Base-by-base conservation (phyloP, 2,113 vertebrate genomes). In the Piaya cayana region DNA sequence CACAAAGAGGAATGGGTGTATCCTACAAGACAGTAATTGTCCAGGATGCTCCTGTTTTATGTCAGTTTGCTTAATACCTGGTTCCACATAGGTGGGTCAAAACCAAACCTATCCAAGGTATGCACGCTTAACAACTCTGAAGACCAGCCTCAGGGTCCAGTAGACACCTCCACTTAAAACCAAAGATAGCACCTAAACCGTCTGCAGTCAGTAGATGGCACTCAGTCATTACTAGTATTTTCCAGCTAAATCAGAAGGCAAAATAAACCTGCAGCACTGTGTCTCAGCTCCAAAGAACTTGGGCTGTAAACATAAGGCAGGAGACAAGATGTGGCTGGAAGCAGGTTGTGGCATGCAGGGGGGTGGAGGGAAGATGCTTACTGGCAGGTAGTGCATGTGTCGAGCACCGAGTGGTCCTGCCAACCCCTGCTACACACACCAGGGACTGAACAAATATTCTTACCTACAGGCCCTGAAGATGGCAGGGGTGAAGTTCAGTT, bases 261-360 rank as follows among this genome's bases (percentile, higher is more conserved):
- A 36, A 43, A 20, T 19, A 47, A 71, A 63, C 18, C 37, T 2
- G 3, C 21, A 49, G 3, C 12, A 3, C 11, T 6, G 29, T 4
- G 36, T 29, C 42, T 65, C 5, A 0, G 32, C 43, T 65, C 27
- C 29, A 6, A 30, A 75, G 47, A 50, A 7, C 1, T 52, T 1
- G 0, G 16, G 16, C 22, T 65, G 32, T 59, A 30, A 43, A n/a
- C 10, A 0, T 2, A 8, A 60, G 19, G 25, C 1, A 3, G n/a
- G 60, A 62, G 30, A 37, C 6, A 22, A 13, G 1, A 2, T 0
- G 4, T 27, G 34, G 30, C 16, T 23, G n/a, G 63, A 29, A 47
- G 53, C 32, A 15, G 58, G 25, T n/a, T 69, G 22, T 29, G 39
- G n/a, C 16, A 15, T 5, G 22, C 25, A 22, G n/a, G 49, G 58